Evolutionary conservation across 2,797 vertebrate species (phyloP).

Genomic region (Diplodus sargus): DNA sequence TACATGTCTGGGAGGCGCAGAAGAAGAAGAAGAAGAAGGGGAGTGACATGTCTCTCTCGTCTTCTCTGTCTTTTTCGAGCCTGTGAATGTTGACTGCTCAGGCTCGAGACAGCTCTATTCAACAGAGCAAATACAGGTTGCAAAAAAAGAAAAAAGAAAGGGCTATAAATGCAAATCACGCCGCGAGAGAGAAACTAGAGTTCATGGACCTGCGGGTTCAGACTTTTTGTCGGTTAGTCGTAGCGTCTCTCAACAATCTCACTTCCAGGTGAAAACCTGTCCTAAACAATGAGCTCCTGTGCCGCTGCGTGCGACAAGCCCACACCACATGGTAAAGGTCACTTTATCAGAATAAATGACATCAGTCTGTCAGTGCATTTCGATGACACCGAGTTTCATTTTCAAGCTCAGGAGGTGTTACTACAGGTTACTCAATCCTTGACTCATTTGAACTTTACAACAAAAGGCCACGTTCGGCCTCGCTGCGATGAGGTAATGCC

Average conservation of each 20-base stretch:
- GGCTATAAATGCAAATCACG: slow-evolving; percentile 56
- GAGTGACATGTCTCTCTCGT: slow-evolving; percentile 14
- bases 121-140: slow-evolving; percentile 29
- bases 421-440: slow-evolving; percentile 59
- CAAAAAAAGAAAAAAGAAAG: slow-evolving; percentile 1
- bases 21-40: slow-evolving; percentile 7
- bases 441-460: slow-evolving; percentile 69
- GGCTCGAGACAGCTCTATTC: slow-evolving; percentile 18
- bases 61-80: slow-evolving; percentile 15
- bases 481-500: slow-evolving; percentile 43
- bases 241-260: not conserved
- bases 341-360: slow-evolving; percentile 52
- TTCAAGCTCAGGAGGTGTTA: slow-evolving; percentile 64
- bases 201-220: not conserved
- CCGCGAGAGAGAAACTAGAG: slow-evolving; percentile 20
- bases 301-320: not conserved
- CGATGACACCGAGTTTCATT: slow-evolving; percentile 53
- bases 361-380: slow-evolving; percentile 40
- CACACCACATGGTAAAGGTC: slow-evolving; percentile 41
- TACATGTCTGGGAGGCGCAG: slow-evolving; percentile 35
- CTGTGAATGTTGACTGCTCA: not conserved
- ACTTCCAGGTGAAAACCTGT: slow-evolving; percentile 19
- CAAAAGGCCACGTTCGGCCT: slow-evolving; percentile 32
- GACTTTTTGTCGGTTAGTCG: not conserved
- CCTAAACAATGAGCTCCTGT: slow-evolving; percentile 21